Conservation (phyloP, 2,888 invertebrate genomes). For the Amphipoea lucens region DNA sequence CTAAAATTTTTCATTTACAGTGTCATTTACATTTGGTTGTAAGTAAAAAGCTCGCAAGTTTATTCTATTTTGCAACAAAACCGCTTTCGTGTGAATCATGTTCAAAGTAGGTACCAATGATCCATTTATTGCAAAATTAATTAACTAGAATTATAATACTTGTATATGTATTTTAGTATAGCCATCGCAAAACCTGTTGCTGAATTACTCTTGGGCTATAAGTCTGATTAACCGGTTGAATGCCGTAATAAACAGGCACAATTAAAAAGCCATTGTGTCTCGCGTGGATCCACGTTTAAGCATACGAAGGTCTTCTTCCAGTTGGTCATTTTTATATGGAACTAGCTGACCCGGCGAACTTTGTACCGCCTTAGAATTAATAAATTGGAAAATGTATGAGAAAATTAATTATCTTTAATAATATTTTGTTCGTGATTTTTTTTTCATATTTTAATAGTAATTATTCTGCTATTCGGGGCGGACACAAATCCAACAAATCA, state of each 20-base stretch:
- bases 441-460: too few relatives aligned
- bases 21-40: neutral
- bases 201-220: neutral
- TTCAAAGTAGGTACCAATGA: neutral
- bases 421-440: too few relatives aligned
- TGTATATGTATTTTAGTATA: too few relatives aligned
- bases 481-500: too few relatives aligned
- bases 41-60: neutral
- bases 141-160: neutral
- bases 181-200: neutral
- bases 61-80: neutral
- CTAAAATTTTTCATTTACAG: neutral
- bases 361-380: too few relatives aligned
- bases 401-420: too few relatives aligned
- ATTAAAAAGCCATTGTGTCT: too few relatives aligned
- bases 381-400: too few relatives aligned
- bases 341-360: too few relatives aligned
- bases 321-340: neutral
- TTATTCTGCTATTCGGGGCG: too few relatives aligned
- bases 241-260: too few relatives aligned
- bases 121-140: slow-evolving; percentile 8
- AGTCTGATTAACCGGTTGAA: neutral
- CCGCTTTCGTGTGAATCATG: neutral
- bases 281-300: too few relatives aligned
- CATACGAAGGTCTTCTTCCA: neutral